Evolutionary conservation across 1,140 invertebrate species (phyloP), one percentile per base, ranked within the genome.

Genomic region (Zaprionus davidi): DNA sequence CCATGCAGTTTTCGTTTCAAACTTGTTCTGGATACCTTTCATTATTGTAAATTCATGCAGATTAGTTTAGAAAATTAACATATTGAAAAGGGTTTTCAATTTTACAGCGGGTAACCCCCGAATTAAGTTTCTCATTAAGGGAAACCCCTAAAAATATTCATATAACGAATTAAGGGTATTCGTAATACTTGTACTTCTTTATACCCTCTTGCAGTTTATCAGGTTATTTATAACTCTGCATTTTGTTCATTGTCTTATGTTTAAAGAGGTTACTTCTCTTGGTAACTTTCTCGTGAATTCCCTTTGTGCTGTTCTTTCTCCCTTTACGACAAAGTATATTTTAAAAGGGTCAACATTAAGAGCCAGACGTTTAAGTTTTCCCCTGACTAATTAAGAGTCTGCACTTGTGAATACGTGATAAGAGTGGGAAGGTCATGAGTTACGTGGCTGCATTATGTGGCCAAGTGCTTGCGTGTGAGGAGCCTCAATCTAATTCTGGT

Each of bases 211-310:
- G 15, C 20, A 13, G 11, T 51, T 22, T 24, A 12, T 9, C 3
- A 13, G 5, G 41, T 44, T 6, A 17, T 44, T 17, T 9, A 22
- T 20, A 24, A 2, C 24, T 49, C 11, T 34, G 44, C 34, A 24
- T 46, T 20, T 51, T 1, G 24, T 51, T 36, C n/a, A 7, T 46
- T 51, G 28, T 15, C 41, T 20, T 17, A 11, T 59, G 5, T 51
- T 2, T 11, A 28, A 46, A 63, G 38, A 26, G 36, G 17, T 11
- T 6, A 22, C 5, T 26, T 3, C 20, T 11, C 20, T 11, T 17
- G 15, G 3, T 3, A 4, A 62, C 79, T 77, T 81, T 81, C 77
- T 60, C 26, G n/a, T 26, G 22, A 55, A 41, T 36, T 53, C 55
- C 7, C 44, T 20, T 28, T 49, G 17, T 22, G 20, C 1, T 7